These are phyloP conservation scores for Orcinus orca DNA, from an alignment of 2,113 vertebrate genomes.

Conservation along the genomic window DNA sequence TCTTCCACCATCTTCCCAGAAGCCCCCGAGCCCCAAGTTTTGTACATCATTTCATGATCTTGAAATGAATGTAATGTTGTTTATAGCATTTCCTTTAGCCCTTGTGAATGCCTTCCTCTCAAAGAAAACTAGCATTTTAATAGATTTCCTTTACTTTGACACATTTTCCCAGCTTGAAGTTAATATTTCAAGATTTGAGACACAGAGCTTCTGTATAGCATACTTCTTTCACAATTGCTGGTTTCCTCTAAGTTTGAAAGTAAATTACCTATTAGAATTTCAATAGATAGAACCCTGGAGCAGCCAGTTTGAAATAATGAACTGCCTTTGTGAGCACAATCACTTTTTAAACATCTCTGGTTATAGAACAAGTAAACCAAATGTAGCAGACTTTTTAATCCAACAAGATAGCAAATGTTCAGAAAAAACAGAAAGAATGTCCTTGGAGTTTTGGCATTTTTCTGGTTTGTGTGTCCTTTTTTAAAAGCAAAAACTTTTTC, in stretches of 20 bases:
- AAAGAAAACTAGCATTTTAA: conserved; percentile 37
- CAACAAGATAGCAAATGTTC: neutral
- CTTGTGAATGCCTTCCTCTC: neutral
- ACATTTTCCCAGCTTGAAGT: conserved; percentile 29
- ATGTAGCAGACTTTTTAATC: conserved; percentile 22
- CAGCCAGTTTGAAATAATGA: conserved; percentile 31
- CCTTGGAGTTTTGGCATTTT: neutral
- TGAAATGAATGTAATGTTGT: neutral
- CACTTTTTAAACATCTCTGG: conserved; percentile 43
- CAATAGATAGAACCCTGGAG: conserved; percentile 19
- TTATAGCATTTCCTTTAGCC: neutral
- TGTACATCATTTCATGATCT: neutral
- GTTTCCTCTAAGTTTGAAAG: conserved; percentile 47
- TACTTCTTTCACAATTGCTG: conserved; percentile 14
- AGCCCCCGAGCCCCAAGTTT: neutral
- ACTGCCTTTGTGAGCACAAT: conserved; percentile 21
- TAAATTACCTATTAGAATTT: conserved; percentile 62
- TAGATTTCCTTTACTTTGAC: conserved; percentile 5
- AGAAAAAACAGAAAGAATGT: neutral
- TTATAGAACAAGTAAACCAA: conserved; percentile 11
- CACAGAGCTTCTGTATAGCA: neutral
- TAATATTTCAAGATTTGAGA: conserved; percentile 55
- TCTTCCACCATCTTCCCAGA: too few relatives aligned
- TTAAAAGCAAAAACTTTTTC: neutral
- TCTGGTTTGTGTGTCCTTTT: neutral